Evolutionary conservation across 1,140 invertebrate species (phyloP).

Genomic region (Tetramorium alpestre): DNA sequence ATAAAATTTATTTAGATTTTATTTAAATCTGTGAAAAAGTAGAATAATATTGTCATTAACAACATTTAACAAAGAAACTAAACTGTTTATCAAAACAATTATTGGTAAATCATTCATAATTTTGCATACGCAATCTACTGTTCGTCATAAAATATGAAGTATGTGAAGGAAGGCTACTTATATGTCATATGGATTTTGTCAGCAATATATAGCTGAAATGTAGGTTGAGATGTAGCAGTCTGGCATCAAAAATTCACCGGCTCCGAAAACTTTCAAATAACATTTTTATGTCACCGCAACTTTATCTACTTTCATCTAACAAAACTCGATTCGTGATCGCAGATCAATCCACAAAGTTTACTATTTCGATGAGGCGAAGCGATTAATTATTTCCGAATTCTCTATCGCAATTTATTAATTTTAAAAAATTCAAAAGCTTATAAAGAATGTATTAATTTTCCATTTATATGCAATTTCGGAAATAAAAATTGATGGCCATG

Average conservation of each 20-base stretch:
- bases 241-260: conserved; percentile 6
- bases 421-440: background rate
- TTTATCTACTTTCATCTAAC: conserved; percentile 2
- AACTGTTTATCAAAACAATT: background rate
- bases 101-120: background rate
- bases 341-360: background rate
- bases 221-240: conserved; percentile 31
- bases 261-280: conserved; percentile 30
- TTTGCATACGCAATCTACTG: background rate
- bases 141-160: background rate
- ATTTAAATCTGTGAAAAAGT: background rate
- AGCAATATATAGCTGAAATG: conserved; percentile 21
- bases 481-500: background rate
- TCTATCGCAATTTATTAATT: background rate
- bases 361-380: background rate
- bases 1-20: background rate
- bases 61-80: background rate
- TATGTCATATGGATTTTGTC: background rate
- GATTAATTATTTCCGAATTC: background rate
- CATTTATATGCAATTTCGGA: background rate
- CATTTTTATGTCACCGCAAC: conserved; percentile 32
- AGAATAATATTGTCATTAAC: background rate
- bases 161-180: background rate
- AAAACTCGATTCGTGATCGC: conserved; percentile 4
- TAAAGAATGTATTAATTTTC: background rate